These are phyloP conservation scores for Cheilosia soror DNA, from an alignment of 2,888 invertebrate species.

Conservation along the genomic window DNA sequence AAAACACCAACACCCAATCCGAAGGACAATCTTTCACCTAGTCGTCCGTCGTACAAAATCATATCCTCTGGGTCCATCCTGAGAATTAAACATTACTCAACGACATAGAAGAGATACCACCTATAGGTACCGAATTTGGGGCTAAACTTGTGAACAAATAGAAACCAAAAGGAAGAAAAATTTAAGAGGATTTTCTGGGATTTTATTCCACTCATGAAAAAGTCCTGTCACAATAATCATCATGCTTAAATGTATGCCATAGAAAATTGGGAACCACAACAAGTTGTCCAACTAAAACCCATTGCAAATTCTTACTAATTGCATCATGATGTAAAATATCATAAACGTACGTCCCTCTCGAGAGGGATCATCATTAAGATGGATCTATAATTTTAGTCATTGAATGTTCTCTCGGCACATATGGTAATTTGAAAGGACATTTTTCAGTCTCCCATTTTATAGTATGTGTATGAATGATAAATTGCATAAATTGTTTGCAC, in stretches of 20 bases:
- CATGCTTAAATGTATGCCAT: not conserved
- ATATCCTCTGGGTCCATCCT: not conserved
- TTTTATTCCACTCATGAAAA: slow-evolving; percentile 2
- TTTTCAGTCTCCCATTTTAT: not conserved
- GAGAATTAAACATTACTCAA: slow-evolving; percentile 1
- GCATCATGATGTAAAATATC: not conserved
- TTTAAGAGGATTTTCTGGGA: slow-evolving; percentile 42
- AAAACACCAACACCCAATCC: slow-evolving; percentile 3
- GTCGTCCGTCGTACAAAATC: no score
- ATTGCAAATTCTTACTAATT: slow-evolving; percentile 19
- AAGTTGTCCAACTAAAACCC: not conserved
- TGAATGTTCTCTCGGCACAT: slow-evolving; percentile 19
- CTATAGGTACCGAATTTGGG: not conserved
- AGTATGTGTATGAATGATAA: slow-evolving; percentile 47
- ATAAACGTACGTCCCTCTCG: not conserved
- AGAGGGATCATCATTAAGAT: slow-evolving; percentile 2
- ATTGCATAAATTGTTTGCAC: slow-evolving; percentile 42
- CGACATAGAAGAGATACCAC: not conserved
- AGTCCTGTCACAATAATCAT: not conserved
- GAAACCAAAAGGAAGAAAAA: not conserved
- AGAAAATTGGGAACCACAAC: not conserved
- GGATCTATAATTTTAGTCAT: slow-evolving; percentile 24
- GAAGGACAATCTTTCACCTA: not conserved
- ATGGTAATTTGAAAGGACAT: slow-evolving; percentile 9
- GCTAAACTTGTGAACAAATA: not conserved